Percentiles rank a stretch among this genome's conserved stretches.
Evolutionary conservation across 2,797 vertebrate species (phyloP).

Genomic region (Parambassis ranga): DNA sequence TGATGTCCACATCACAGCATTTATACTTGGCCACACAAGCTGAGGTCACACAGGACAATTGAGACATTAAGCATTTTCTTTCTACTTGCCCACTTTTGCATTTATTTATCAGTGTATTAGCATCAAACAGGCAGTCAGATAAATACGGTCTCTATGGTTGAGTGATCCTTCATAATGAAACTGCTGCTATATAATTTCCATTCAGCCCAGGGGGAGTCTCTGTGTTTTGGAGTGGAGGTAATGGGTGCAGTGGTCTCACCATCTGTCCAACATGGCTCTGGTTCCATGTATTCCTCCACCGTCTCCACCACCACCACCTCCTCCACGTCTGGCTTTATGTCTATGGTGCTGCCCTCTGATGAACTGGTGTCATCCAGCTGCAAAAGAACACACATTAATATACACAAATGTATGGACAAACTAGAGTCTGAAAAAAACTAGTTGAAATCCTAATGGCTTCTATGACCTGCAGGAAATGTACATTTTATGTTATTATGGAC

Average conservation of each 20-base stretch:
- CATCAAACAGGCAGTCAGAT: slow-evolving; percentile 2
- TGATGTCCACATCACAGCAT: slow-evolving; percentile 91
- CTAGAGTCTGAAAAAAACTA: no score
- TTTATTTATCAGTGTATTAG: no score
- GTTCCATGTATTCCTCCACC: slow-evolving; percentile 96
- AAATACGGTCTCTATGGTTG: slow-evolving; percentile 18
- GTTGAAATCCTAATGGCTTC: neutral
- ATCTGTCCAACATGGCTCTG: slow-evolving; percentile 96
- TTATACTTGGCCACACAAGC: slow-evolving; percentile 92
- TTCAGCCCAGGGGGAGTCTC: slow-evolving; percentile 25
- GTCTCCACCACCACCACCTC: slow-evolving; percentile 94
- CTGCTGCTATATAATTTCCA: slow-evolving; percentile 19
- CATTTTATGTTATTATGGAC: slow-evolving; percentile 1
- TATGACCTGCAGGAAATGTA: neutral
- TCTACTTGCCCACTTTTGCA: no score
- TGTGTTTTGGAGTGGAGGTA: slow-evolving; percentile 36
- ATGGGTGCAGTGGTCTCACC: slow-evolving; percentile 75
- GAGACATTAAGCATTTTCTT: no score
- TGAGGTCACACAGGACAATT: slow-evolving; percentile 58
- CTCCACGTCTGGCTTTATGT: slow-evolving; percentile 94
- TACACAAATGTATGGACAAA: neutral
- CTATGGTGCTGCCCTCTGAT: slow-evolving; percentile 97
- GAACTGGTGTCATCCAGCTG: slow-evolving; percentile 97
- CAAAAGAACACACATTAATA: neutral
- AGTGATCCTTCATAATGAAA: slow-evolving; percentile 34